Conservation (phyloP, 1,140 invertebrate species). For the Drusus annulatus region DNA sequence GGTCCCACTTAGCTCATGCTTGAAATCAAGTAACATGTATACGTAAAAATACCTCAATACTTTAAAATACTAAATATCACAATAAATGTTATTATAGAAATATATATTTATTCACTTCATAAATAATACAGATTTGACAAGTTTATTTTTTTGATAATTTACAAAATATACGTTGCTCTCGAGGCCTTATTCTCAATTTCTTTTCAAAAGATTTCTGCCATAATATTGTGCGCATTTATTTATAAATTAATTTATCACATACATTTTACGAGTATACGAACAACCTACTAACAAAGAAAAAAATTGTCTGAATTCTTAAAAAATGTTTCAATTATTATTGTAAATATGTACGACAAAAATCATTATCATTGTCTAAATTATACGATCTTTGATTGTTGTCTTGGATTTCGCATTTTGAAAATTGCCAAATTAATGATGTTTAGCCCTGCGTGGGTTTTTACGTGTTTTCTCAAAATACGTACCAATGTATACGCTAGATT, state of each 20-base stretch:
- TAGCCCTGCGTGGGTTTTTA: neutral
- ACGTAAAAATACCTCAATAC: conserved; percentile 71
- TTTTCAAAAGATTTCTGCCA: too few relatives aligned
- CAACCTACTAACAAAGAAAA: neutral
- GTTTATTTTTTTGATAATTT: conserved; percentile 20
- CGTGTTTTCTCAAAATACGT: conserved; percentile 35
- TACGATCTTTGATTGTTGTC: neutral
- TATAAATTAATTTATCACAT: neutral
- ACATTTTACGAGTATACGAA: conserved; percentile 3
- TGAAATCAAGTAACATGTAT: conserved; percentile 62
- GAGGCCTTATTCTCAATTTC: too few relatives aligned
- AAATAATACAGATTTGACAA: conserved; percentile 14
- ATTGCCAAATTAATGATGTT: conserved; percentile 4
- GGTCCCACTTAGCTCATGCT: too few relatives aligned
- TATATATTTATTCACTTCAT: conserved; percentile 20
- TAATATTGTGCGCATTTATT: too few relatives aligned
- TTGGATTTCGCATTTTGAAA: neutral
- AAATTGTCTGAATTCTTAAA: neutral
- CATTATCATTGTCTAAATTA: neutral
- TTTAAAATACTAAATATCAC: conserved; percentile 60
- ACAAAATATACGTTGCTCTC: neutral
- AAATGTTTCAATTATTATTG: too few relatives aligned
- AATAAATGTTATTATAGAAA: conserved; percentile 41
- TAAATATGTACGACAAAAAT: too few relatives aligned
- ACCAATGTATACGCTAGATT: conserved; percentile 30